Percentiles rank a stretch among this genome's conserved stretches.
phyloP scores from a whole-genome alignment of 2,888 invertebrate genomes.

The Ceraclea dissimilis region DNA sequence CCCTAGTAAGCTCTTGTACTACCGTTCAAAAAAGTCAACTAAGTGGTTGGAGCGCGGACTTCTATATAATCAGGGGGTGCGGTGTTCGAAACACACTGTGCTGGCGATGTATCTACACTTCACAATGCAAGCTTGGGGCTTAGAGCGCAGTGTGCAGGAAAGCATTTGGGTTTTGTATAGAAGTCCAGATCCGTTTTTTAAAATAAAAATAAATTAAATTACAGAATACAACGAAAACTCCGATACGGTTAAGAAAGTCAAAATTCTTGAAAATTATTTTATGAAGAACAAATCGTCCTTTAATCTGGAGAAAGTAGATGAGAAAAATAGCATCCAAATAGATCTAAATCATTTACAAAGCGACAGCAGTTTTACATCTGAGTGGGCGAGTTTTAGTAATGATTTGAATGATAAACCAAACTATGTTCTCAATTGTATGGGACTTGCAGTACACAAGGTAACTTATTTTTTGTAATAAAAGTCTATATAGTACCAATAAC shows the following conservation, averaged over 20 bases:
- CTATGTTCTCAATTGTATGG: conserved; percentile 60
- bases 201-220: too few relatives aligned
- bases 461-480: not conserved
- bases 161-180: too few relatives aligned
- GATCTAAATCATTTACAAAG: conserved; percentile 48
- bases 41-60: too few relatives aligned
- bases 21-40: too few relatives aligned
- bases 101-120: too few relatives aligned
- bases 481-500: too few relatives aligned
- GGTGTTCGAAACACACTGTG: too few relatives aligned
- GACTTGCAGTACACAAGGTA: conserved; percentile 74
- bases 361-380: conserved; percentile 48
- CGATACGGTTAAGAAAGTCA: conserved; percentile 41
- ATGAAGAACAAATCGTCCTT: conserved; percentile 40
- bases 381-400: conserved; percentile 57
- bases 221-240: conserved; percentile 40
- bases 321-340: conserved; percentile 49
- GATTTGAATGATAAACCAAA: conserved; percentile 64
- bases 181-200: too few relatives aligned
- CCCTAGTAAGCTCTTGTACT: too few relatives aligned
- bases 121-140: too few relatives aligned
- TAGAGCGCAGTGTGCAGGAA: too few relatives aligned
- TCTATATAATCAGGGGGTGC: too few relatives aligned
- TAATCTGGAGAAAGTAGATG: conserved; percentile 51
- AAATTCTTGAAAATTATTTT: conserved; percentile 50